Base-by-base conservation (phyloP, 2,888 invertebrate genomes). In the Furcula furcula region DNA sequence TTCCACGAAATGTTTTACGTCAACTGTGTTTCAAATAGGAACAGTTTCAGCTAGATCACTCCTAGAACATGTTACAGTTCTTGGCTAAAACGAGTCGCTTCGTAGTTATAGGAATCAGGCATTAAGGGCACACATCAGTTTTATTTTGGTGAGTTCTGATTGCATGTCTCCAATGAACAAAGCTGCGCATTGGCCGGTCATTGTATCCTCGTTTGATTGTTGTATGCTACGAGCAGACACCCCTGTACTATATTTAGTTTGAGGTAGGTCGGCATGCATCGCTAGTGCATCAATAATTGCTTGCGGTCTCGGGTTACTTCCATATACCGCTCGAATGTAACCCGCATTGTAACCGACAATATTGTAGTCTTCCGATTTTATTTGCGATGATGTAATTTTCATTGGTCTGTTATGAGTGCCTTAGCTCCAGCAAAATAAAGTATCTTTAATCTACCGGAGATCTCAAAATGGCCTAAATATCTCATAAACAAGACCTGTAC, bases 281-380 rank as follows among this genome's bases (percentile, higher is more conserved):
- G 65, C 61, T 55, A 37, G 47, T 57, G 60, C 64, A 51, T 64
- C 52, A 66, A n/a, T n/a, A n/a, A 67, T 65, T 53, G 78, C 76
- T 74, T 75, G 67, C 65, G 48, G 61, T 42, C 61, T 41, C 16
- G 29, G 29, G 29, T 13, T 16, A 29, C 36, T 14, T 33, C 37
- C 13, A 29, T 27, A 25, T 46, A 46, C 40, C 50, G 57, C 55
- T 51, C 52, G 44, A 40, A 46, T 44, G 55, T 49, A 53, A 47
- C 50, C 62, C 47, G 65, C 56, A 55, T 40, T 65, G 57, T 65
- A 66, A 41, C 38, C 31, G 15, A 13, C 16, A 40, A 48, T 20
- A 34, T 37, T 31, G 32, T 61, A 65, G 55, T 51, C 36, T 60
- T 53, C 40, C 32, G 41, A 36, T 50, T 58, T 60, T 47, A 32